Evolutionary conservation across 2,797 vertebrate genomes (phyloP), one percentile per base, ranked within the genome.

Genomic region (Malacoctenus gilli): DNA sequence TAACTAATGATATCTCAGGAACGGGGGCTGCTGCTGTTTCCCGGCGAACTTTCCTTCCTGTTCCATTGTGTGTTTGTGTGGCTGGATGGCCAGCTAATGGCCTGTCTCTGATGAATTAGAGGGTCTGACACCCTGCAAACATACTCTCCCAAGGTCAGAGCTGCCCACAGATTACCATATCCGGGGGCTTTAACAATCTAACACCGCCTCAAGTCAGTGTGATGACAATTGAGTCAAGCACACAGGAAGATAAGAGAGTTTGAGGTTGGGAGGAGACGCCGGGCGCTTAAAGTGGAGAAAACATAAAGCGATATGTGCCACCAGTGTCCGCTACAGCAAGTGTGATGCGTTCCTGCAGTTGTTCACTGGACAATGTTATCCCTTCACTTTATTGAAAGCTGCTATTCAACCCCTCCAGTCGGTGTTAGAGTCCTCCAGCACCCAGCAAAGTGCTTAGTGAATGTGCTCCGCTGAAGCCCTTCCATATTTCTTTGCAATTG

Each of bases 51-150:
- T 85, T 87, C 74, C 80, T 83, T 76, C 68, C 71, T 69, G 59
- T 81, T 79, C 72, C 66, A 62, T 72, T 83, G 85, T 88, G 75
- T 87, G 79, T 88, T 83, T 85, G 81, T 85, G 83, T 86, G 86
- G 88, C 82, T 92, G 87, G 81, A 85, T 88, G 76, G 84, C 87
- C 74, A 83, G 88, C 86, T 92, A 91, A 93, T 93, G 91, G 88
- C 81, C 89, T 92, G 91, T 89, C 89, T 90, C 86, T 87, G 89
- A 91, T 91, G 83, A 91, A 90, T 91, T 86, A 88, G 85, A 66
- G 86, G 80, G 86, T 80, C 87, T 84, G 82, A 89, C 87, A 87
- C 81, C 82, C 81, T 72, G 82, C 80, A 85, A 86, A 87, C 83
- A 87, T 72, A 72, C 80, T 81, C 74, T 82, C 58, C 79, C 89